Evolutionary conservation across 1,140 invertebrate genomes (phyloP), one percentile per base, ranked within the genome.

Genomic region (Maniola jurtina): DNA sequence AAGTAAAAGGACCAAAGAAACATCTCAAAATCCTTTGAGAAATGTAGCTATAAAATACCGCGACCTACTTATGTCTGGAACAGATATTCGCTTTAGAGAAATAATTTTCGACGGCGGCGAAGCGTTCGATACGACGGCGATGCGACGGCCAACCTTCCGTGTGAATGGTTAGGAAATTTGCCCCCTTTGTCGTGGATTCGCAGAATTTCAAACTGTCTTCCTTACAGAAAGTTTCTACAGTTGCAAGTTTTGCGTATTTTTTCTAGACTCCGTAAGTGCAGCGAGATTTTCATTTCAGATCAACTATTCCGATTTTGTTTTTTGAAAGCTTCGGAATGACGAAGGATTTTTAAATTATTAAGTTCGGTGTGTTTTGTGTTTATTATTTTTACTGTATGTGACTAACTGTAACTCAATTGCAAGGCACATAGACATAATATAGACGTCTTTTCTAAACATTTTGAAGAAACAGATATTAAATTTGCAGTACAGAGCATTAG

Each of bases 51-150:
- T 81, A 81, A 84, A 87, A 79, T 73, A 81, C 64, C 77, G 72
- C 75, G 83, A 84, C 84, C 84, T 79, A 84, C 65, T 83, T 86
- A 79, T 77, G 83, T 85, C 83, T 35, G 11, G 47, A 67, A 64
- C 84, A 83, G 77, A 79, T 73, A 79, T 75, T 79, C 75, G 61
- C 75, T 78, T 75, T 73, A 61, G 71, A 75, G 78, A 79, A 82
- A 84, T 84, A 72, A 86, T 82, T 83, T 79, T 82, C 77, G 79
- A 81, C 77, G 58, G 59, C 73, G 72, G 59, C 73, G 72, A 61
- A 58, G 56, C 71, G 68, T 70, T 72, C 76, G 66, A 76, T 80
- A 73, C 54, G 70, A 70, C 68, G 25, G 25, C 25, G 25, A 25
- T 4, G 25, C 25, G 25, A 25, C 25, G 66, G 36, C 55, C 70